Evolutionary conservation across 2,888 invertebrate genomes (phyloP), one percentile per base, ranked within the genome.

Genomic region (Autographa pulchrina): DNA sequence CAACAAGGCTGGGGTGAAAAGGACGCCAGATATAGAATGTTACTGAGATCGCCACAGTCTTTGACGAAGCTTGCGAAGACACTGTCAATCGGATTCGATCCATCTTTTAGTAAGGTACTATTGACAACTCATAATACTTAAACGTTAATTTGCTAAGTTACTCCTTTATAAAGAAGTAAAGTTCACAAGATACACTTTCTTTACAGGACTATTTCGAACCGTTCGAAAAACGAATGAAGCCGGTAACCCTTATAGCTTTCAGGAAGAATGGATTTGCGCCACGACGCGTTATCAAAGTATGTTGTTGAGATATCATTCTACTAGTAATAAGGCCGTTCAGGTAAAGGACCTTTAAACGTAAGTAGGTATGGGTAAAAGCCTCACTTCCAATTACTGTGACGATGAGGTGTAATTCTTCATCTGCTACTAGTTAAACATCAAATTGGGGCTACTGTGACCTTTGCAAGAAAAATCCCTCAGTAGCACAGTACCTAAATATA

Each of bases 141-240:
- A 25, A 25, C 25, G 25, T 25, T 43, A 43, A 16, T 5, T 16
- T 41, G 13, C 41, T 14, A 11, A 41, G 13, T 14, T 14, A 14
- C 41, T 41, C 11, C 38, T 38, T 38, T 38, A 38, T 41, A 41
- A 11, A 5, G 5, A 5, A 2, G 43, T 6, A 6, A n/a, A 2
- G 8, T 48, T 48, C 5, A n/a, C 6, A n/a, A n/a, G 6, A 48
- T 48, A 48, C 7, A 16, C 38, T 18, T 61, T 68, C 6, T 67
- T 65, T 77, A 25, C 82, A 94, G 94, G 89, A 84, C 60, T 88
- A 89, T 65, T 93, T 93, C 73, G 92, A 90, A 70, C 93, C 94
- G 0, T 93, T 93, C 70, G 93, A 93, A 81, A 88, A 84, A 65
- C 85, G 94, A 68, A 88, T 83, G n/a, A 90, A 86, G 62, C 92